Evolutionary conservation across 1,140 invertebrate genomes (phyloP), one percentile per base, ranked within the genome.

Genomic region (Dinoponera quadriceps): DNA sequence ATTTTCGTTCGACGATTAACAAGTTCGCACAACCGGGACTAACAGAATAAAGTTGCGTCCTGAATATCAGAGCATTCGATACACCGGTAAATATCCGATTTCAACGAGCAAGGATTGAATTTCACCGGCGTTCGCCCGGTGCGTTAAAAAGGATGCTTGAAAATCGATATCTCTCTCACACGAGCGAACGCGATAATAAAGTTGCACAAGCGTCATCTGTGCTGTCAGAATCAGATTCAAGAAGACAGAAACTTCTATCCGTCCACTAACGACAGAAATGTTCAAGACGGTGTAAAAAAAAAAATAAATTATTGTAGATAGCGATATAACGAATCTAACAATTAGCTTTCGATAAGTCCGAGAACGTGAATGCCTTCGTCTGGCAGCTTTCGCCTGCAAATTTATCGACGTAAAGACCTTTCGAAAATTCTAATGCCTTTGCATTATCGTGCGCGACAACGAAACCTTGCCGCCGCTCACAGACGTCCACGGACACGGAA

Each of bases 1-100:
- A 29, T 63, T 75, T 29, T 48, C 1, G 1, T 14, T 33, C 11
- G 38, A 11, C 38, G 38, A 44, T 9, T 44, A 44, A 44, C 38
- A 9, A 9, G 3, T 44, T 44, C 29, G 5, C 29, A 44, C 38
- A 44, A 9, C 38, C 38, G 38, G 3, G 18, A 75, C 20, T 4
- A 9, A 62, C 18, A 18, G 11, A 63, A 20, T 9, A 20, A 63
- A 63, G 25, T 14, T 13, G 1, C 49, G 68, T 18, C 22, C 60
- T 69, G 22, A 49, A 82, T 82, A 82, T 57, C 49, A 20, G 22
- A 25, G 59, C 38, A 77, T 25, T 54, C 81, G 78, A 86, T 85
- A 74, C 25, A 25, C 2, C 0, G 7, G 14, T 18, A 54, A 20
- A 66, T 66, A 66, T 66, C 16, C 7, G 25, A 77, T 54, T 38